A percentile compares a stretch with the other conserved stretches of the same genome.
phyloP scores from a whole-genome alignment of 2,888 invertebrate genomes.

The Laspeyria flexula region DNA sequence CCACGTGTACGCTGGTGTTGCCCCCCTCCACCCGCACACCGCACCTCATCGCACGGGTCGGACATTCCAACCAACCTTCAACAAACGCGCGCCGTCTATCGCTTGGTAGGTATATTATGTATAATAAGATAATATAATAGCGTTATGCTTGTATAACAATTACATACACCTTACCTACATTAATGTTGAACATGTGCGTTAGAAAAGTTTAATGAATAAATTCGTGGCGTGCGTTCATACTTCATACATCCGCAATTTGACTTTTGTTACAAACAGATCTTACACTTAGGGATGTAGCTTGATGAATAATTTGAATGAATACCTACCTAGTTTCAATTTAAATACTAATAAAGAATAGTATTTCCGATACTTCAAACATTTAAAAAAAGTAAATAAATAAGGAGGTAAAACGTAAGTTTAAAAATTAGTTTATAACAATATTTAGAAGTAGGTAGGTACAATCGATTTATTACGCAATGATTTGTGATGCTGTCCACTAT shows the following conservation, averaged over 20 bases:
- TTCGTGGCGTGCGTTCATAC: not conserved
- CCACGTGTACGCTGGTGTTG: slow-evolving; percentile 74
- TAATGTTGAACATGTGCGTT: not conserved
- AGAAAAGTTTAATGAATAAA: not conserved
- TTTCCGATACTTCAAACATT: too few species aligned
- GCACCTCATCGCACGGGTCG: slow-evolving; percentile 52
- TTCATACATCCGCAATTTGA: not conserved
- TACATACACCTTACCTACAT: slow-evolving; percentile 15
- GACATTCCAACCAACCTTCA: slow-evolving; percentile 72
- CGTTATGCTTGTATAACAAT: slow-evolving; percentile 39
- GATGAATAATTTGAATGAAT: too few species aligned
- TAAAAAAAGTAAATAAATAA: too few species aligned
- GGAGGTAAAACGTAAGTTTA: too few species aligned
- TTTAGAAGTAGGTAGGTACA: too few species aligned
- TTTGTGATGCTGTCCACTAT: too few species aligned
- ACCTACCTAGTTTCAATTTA: too few species aligned
- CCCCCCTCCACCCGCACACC: slow-evolving; percentile 48
- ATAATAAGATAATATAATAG: slow-evolving; percentile 40
- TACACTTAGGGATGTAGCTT: too few species aligned
- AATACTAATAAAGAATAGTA: too few species aligned
- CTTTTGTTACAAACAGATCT: too few species aligned
- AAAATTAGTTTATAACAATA: too few species aligned
- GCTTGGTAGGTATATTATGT: slow-evolving; percentile 46
- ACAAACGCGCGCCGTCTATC: slow-evolving; percentile 67
- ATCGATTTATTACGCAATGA: too few species aligned